A percentile compares a stretch with the other conserved stretches of the same genome.
These are phyloP conservation scores for Mycalesis mineus DNA, from an alignment of 2,888 invertebrate species.

Conservation along the genomic window DNA sequence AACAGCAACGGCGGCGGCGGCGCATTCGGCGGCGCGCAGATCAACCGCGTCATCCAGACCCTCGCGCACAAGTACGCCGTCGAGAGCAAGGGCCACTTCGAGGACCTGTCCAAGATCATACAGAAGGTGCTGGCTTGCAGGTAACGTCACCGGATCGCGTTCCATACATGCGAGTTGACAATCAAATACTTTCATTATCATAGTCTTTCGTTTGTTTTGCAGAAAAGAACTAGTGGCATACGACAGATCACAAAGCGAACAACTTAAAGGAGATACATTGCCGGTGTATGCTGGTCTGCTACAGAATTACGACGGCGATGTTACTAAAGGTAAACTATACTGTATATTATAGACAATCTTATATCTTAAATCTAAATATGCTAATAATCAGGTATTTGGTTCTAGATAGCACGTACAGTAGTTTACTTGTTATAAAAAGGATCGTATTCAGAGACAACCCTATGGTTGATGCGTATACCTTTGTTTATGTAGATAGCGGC, in stretches of 20 bases:
- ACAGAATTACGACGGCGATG: conserved; percentile 67
- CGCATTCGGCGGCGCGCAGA: conserved; percentile 81
- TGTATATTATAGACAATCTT: too few species aligned
- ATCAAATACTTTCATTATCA: too few species aligned
- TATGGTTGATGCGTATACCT: too few species aligned
- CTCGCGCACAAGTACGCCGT: conserved; percentile 96
- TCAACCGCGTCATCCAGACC: conserved; percentile 95
- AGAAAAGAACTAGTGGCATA: conserved; percentile 92
- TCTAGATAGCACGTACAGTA: too few species aligned
- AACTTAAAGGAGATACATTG: conserved; percentile 63
- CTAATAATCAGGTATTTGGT: too few species aligned
- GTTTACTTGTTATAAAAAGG: too few species aligned
- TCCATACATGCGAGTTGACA: not conserved
- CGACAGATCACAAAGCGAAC: conserved; percentile 89
- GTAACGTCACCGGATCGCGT: too few species aligned
- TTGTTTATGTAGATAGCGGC: conserved; percentile 55
- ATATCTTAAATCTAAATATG: too few species aligned
- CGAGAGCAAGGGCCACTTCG: conserved; percentile 96
- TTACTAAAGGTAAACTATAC: conserved; percentile 53
- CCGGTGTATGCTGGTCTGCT: conserved; percentile 69
- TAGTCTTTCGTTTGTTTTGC: conserved; percentile 19
- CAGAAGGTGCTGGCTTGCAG: conserved; percentile 94
- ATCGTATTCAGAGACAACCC: too few species aligned
- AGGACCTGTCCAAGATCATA: conserved; percentile 93
- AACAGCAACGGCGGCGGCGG: conserved; percentile 70